These are phyloP conservation scores for Centropus unirufus DNA, from an alignment of 2,113 vertebrate genomes.

Conservation along the genomic window DNA sequence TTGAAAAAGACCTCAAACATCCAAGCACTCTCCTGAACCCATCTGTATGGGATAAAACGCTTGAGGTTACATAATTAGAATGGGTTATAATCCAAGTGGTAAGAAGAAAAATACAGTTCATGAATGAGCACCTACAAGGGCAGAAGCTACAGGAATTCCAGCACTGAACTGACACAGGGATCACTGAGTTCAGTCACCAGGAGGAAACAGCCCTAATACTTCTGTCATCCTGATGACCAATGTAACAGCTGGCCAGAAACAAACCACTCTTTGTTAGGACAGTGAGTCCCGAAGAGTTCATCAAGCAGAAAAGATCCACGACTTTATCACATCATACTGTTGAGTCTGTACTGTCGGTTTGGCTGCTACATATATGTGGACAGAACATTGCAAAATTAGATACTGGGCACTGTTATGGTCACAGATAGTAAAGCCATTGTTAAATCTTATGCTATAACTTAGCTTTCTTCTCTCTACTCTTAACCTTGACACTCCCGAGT, in stretches of 20 bases:
- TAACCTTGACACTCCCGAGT: background rate
- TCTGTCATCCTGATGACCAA: background rate
- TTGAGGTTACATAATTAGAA: background rate
- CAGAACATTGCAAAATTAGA: background rate
- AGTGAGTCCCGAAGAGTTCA: background rate
- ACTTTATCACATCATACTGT: background rate
- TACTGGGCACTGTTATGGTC: background rate
- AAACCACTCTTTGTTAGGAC: background rate
- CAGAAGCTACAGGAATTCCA: background rate
- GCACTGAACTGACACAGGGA: background rate
- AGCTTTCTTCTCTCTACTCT: background rate
- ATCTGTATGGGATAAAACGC: background rate
- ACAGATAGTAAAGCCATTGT: background rate
- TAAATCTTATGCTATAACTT: background rate
- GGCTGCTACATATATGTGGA: background rate
- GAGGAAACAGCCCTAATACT: background rate
- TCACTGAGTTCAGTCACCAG: background rate
- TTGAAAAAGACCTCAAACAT: background rate
- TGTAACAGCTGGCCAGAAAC: background rate
- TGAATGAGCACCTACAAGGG: background rate
- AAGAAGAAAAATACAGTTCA: background rate
- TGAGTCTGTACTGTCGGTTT: background rate
- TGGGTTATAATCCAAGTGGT: background rate
- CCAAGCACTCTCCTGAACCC: background rate
- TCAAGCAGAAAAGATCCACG: background rate